Percentiles rank a stretch among this genome's conserved stretches.
phyloP scores from a whole-genome alignment of 1,140 invertebrate genomes.

The Drosophila watanabei region DNA sequence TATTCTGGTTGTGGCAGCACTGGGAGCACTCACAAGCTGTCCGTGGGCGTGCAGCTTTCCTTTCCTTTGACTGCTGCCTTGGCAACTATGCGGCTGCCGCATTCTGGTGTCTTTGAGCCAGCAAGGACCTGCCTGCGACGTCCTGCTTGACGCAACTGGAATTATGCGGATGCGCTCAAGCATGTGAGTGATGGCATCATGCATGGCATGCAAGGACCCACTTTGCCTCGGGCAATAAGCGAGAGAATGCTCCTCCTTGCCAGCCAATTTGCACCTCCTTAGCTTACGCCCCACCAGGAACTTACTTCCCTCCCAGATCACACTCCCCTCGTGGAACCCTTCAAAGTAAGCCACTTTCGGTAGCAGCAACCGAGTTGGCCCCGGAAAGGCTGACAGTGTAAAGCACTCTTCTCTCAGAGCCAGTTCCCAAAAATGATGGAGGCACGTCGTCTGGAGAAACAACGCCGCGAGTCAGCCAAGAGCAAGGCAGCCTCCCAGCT shows the following conservation, averaged over 20 bases:
- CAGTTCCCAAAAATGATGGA: slow-evolving; percentile 42
- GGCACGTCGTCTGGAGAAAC: slow-evolving; percentile 31
- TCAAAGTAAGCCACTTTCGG: not conserved
- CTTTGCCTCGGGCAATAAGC: too few species aligned
- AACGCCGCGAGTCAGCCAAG: slow-evolving; percentile 53
- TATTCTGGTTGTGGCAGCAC: not conserved
- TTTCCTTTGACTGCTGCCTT: not conserved
- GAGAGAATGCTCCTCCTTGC: not conserved
- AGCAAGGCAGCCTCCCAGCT: slow-evolving; percentile 26
- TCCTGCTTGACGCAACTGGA: not conserved
- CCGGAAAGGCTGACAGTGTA: not conserved
- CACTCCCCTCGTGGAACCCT: not conserved
- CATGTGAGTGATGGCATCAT: slow-evolving; percentile 36
- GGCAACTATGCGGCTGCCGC: slow-evolving; percentile 26
- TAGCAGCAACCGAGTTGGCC: not conserved
- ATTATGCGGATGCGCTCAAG: slow-evolving; percentile 32
- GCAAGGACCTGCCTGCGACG: not conserved
- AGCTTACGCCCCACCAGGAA: not conserved
- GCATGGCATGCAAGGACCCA: slow-evolving; percentile 9
- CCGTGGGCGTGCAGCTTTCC: not conserved
- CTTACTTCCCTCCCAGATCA: not conserved
- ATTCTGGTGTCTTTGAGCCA: slow-evolving; percentile 37
- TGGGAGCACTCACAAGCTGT: not conserved
- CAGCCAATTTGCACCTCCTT: slow-evolving; percentile 10
- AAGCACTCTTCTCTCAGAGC: not conserved